A percentile compares a stretch with the other conserved stretches of the same genome.
These are phyloP conservation scores for Pristionchus entomophagus DNA, from an alignment of 2,888 invertebrate species.

Conservation along the genomic window DNA sequence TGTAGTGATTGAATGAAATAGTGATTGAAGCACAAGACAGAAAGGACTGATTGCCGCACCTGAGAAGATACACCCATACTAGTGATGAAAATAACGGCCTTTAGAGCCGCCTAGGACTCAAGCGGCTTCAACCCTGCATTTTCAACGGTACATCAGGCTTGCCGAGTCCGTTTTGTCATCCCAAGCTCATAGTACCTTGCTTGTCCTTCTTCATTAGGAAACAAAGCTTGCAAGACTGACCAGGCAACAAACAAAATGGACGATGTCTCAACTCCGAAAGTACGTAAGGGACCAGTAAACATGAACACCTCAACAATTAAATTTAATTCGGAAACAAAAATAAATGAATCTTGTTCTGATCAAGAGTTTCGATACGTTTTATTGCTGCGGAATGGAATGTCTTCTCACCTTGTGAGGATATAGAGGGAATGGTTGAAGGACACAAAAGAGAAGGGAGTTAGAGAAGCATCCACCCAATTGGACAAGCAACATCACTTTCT, in stretches of 20 bases:
- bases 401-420: constrained; percentile 1
- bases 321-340: background rate
- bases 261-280: background rate
- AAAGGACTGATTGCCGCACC: background rate
- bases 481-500: background rate
- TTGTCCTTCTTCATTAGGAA: background rate
- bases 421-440: background rate
- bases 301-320: background rate
- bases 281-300: background rate
- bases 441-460: background rate
- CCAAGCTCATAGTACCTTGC: no score
- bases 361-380: no score
- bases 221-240: background rate
- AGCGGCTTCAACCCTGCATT: no score
- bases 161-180: no score
- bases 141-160: no score
- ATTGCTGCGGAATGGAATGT: no score
- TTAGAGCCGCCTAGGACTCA: no score
- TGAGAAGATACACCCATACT: no score
- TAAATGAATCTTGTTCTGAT: no score
- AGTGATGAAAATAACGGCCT: background rate
- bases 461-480: background rate
- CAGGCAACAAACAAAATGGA: background rate
- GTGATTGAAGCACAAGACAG: background rate
- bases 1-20: constrained; percentile 28